Percentiles rank a stretch among this genome's conserved stretches.
These are phyloP conservation scores for Pristionchus entomophagus DNA, from an alignment of 2,888 invertebrate genomes.

Conservation along the genomic window DNA sequence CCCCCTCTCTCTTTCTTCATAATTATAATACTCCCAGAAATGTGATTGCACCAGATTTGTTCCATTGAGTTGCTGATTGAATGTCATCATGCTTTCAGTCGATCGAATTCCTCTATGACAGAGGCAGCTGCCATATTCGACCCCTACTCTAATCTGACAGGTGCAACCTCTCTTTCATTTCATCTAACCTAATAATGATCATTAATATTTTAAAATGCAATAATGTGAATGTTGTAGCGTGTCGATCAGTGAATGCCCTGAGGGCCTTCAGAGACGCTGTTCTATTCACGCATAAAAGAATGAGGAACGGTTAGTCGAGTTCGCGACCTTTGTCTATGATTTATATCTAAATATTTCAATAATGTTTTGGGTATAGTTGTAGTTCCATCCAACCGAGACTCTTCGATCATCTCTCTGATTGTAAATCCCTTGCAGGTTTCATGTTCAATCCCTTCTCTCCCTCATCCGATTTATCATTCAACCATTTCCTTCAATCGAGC, in stretches of 20 bases:
- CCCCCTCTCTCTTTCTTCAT: too few relatives aligned
- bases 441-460: constrained; percentile 29
- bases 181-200: too few relatives aligned
- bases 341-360: not conserved
- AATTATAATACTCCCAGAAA: too few relatives aligned
- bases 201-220: too few relatives aligned
- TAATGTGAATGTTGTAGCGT: not conserved
- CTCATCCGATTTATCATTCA: constrained; percentile 5
- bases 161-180: not conserved
- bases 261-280: constrained; percentile 34
- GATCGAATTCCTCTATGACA: not conserved
- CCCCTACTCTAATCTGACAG: constrained; percentile 18
- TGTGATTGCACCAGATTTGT: too few relatives aligned
- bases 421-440: not conserved
- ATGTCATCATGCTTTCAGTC: not conserved
- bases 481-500: not conserved
- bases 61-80: not conserved
- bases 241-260: constrained; percentile 1
- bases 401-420: not conserved
- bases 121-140: not conserved
- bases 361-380: too few relatives aligned
- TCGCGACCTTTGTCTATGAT: not conserved
- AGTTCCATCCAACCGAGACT: too few relatives aligned
- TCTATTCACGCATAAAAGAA: constrained; percentile 19
- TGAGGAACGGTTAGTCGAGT: constrained; percentile 12